Conservation (phyloP, 2,113 vertebrate genomes). For the Proteles cristata region DNA sequence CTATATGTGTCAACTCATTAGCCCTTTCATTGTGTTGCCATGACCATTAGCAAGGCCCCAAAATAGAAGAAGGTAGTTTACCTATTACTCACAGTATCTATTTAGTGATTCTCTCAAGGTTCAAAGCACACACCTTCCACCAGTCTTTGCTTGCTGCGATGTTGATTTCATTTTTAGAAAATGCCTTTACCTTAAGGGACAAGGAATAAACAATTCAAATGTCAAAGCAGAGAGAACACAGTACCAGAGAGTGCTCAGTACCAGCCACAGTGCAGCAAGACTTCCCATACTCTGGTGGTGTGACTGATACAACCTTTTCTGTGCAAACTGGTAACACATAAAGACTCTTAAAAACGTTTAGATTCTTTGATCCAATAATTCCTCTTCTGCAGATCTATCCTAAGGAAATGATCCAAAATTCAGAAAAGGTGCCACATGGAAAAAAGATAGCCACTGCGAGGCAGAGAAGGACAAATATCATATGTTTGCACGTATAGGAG, state of each 20-base stretch:
- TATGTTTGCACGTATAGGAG: too few species aligned
- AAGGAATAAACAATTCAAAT: neutral
- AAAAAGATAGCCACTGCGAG: neutral
- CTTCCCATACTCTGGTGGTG: rapidly evolving
- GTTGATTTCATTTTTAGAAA: neutral
- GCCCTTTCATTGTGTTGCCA: neutral
- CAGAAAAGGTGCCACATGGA: neutral
- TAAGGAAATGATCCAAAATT: neutral
- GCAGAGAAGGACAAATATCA: too few species aligned
- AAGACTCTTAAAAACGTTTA: neutral
- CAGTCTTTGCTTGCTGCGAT: neutral
- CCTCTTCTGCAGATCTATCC: neutral
- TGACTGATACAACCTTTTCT: neutral
- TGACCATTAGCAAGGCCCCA: neutral
- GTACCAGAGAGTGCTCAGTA: neutral
- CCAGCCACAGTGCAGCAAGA: rapidly evolving
- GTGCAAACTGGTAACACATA: neutral
- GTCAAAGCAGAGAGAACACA: neutral
- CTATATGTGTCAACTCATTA: neutral
- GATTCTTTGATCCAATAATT: neutral
- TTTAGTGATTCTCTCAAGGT: neutral
- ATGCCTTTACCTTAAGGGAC: neutral
- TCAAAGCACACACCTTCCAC: neutral
- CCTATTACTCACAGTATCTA: neutral
- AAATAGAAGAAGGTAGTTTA: neutral